These are phyloP conservation scores for Pterocles gutturalis DNA, from an alignment of 2,113 vertebrate genomes.

Conservation along the genomic window DNA sequence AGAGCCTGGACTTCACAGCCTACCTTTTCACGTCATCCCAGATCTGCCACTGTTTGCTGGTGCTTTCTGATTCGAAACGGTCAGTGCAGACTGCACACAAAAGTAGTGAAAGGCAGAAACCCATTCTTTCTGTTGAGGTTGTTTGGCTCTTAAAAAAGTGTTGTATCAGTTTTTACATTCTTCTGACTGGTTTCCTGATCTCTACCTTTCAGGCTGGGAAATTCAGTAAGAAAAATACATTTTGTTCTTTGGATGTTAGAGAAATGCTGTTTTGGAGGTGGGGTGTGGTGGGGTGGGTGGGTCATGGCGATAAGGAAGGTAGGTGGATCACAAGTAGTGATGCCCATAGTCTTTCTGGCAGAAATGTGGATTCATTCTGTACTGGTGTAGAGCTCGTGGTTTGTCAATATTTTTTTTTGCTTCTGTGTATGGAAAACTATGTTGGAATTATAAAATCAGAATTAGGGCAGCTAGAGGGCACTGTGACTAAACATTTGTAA, in stretches of 20 bases:
- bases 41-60: background rate
- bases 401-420: background rate
- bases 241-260: background rate
- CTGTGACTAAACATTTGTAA: conserved; percentile 66
- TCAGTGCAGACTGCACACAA: background rate
- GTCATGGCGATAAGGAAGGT: background rate
- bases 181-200: background rate
- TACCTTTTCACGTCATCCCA: background rate
- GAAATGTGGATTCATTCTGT: background rate
- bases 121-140: background rate
- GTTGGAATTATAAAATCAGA: background rate
- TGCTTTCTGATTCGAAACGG: background rate
- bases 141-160: background rate
- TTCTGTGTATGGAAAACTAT: background rate
- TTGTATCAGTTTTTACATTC: background rate
- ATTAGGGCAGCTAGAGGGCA: conserved; percentile 70
- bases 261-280: background rate
- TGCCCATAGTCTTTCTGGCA: background rate
- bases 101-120: background rate
- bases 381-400: background rate
- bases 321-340: background rate
- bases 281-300: accelerated
- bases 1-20: background rate
- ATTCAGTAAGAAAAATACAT: background rate
- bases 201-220: background rate